Evolutionary conservation across 2,113 vertebrate species (phyloP).

Genomic region (Chamaea fasciata): DNA sequence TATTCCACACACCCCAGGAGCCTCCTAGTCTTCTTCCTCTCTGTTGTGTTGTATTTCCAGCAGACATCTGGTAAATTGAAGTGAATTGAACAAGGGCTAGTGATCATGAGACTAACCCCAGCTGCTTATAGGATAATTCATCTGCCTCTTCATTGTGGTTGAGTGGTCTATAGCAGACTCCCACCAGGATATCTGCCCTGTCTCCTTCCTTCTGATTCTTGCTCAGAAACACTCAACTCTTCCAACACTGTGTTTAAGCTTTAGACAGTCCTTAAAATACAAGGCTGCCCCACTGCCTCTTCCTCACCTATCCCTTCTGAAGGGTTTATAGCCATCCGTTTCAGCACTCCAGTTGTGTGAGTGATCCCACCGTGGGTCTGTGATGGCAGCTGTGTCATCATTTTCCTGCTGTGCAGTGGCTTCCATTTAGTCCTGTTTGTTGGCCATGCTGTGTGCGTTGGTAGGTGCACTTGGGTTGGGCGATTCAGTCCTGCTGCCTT

Average conservation of each 20-base stretch:
- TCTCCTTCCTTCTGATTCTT: neutral
- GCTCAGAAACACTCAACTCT: neutral
- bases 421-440: neutral
- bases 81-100: neutral
- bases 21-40: neutral
- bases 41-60: neutral
- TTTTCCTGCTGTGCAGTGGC: neutral
- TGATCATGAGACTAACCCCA: neutral
- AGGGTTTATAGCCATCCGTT: neutral
- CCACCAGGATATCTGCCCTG: neutral
- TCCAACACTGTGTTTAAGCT: neutral
- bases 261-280: neutral
- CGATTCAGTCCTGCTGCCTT: neutral
- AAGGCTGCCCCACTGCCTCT: neutral
- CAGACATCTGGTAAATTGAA: neutral
- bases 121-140: neutral
- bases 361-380: rapidly evolving
- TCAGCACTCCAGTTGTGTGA: neutral
- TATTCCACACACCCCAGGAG: neutral
- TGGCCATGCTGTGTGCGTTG: neutral
- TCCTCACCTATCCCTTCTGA: neutral
- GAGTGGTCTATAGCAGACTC: neutral
- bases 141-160: neutral
- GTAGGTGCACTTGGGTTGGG: neutral
- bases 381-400: rapidly evolving